Conservation (phyloP, 2,113 vertebrate species). For the Ameiurus melas region DNA sequence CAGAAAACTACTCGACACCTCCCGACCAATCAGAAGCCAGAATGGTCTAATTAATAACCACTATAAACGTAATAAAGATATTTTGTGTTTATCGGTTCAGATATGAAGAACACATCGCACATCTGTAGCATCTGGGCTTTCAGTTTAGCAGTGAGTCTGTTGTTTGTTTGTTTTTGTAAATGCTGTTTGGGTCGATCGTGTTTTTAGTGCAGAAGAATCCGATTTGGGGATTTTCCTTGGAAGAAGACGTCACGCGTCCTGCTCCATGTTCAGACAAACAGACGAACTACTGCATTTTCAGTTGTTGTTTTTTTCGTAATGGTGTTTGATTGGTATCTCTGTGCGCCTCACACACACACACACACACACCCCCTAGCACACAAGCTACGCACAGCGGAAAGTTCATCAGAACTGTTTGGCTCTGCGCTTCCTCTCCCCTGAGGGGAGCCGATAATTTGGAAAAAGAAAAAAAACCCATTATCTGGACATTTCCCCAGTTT, state of each 20-base stretch:
- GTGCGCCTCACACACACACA: not conserved
- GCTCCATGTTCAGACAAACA: not conserved
- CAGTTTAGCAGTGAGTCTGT: not conserved
- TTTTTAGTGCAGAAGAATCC: not conserved
- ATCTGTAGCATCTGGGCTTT: not conserved
- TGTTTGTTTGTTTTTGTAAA: too few relatives aligned
- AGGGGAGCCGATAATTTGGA: not conserved
- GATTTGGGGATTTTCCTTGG: not conserved
- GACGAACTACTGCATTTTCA: not conserved
- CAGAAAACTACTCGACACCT: not conserved
- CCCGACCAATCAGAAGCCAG: not conserved
- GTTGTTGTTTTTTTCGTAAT: not conserved
- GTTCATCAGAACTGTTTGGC: slow-evolving; percentile 27
- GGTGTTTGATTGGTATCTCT: not conserved
- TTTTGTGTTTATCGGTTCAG: not conserved
- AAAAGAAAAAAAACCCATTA: slow-evolving; percentile 21
- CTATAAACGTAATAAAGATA: not conserved
- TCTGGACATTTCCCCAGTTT: slow-evolving; percentile 11
- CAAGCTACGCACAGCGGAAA: not conserved
- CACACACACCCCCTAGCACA: not conserved
- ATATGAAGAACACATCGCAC: not conserved
- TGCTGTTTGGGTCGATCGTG: not conserved
- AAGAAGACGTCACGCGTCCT: too few relatives aligned
- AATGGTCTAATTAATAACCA: not conserved
- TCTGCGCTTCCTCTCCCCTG: slow-evolving; percentile 40